phyloP scores from a whole-genome alignment of 2,888 invertebrate genomes.

The Cerceris rybyensis region DNA sequence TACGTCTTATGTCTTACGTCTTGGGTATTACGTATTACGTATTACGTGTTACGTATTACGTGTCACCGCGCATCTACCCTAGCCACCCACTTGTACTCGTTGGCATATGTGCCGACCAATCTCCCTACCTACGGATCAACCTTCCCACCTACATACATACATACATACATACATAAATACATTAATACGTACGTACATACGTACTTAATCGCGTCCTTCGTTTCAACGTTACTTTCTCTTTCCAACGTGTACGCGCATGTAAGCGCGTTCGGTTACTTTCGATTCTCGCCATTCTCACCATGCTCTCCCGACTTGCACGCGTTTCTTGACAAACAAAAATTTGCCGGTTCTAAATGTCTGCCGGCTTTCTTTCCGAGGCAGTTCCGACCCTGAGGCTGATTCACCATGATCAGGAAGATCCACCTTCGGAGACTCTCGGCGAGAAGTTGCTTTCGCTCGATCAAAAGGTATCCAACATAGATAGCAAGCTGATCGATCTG shows the following conservation, averaged over 20 bases:
- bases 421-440: constrained; percentile 71
- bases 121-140: background rate
- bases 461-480: constrained; percentile 92
- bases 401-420: constrained; percentile 71
- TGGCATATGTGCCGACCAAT: background rate
- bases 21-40: too few relatives aligned
- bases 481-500: constrained; percentile 89
- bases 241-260: background rate
- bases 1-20: too few relatives aligned
- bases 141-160: background rate
- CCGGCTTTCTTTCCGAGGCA: constrained; percentile 32
- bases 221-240: background rate
- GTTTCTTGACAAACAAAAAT: too few relatives aligned
- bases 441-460: constrained; percentile 87
- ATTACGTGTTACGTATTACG: too few relatives aligned
- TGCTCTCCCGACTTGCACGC: background rate
- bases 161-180: too few relatives aligned
- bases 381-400: constrained; percentile 74
- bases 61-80: too few relatives aligned
- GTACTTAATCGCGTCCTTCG: background rate
- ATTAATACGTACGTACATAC: background rate
- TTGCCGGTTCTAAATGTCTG: background rate
- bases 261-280: background rate
- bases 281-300: background rate
- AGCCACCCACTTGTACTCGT: background rate